phyloP scores from a whole-genome alignment of 2,888 invertebrate species.

The Noctuana brunneofusca region DNA sequence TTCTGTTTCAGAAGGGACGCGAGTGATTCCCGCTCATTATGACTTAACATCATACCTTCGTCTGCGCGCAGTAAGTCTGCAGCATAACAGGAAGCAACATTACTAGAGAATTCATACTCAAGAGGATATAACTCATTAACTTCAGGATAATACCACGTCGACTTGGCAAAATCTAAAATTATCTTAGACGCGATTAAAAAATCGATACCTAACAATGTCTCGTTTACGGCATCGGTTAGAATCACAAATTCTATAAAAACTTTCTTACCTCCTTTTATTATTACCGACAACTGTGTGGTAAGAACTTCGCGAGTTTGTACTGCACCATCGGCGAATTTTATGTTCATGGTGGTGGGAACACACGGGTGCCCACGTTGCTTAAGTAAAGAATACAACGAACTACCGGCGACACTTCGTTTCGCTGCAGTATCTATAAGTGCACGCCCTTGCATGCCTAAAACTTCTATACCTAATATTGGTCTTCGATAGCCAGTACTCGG shows the following conservation, averaged over 20 bases:
- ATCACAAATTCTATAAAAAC: neutral
- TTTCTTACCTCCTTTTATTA: neutral
- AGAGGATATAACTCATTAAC: neutral
- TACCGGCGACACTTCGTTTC: neutral
- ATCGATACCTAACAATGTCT: conserved; percentile 4
- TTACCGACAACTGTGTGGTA: neutral
- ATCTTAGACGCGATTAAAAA: neutral
- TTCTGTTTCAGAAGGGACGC: neutral
- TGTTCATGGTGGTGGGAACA: neutral
- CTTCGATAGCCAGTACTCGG: neutral
- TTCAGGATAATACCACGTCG: neutral
- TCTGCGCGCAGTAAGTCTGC: neutral
- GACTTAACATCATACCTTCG: neutral
- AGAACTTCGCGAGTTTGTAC: neutral
- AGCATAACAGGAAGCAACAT: neutral
- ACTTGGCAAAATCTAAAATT: neutral
- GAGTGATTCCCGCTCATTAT: neutral
- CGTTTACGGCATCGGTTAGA: neutral
- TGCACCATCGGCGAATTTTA: neutral
- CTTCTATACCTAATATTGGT: neutral
- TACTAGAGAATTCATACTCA: neutral
- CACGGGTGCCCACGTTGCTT: neutral
- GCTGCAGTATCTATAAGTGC: neutral
- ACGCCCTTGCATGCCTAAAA: neutral
- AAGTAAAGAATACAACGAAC: neutral